These are phyloP conservation scores for Epistrophella euchroma DNA, from an alignment of 2,888 invertebrate genomes.

Conservation along the genomic window DNA sequence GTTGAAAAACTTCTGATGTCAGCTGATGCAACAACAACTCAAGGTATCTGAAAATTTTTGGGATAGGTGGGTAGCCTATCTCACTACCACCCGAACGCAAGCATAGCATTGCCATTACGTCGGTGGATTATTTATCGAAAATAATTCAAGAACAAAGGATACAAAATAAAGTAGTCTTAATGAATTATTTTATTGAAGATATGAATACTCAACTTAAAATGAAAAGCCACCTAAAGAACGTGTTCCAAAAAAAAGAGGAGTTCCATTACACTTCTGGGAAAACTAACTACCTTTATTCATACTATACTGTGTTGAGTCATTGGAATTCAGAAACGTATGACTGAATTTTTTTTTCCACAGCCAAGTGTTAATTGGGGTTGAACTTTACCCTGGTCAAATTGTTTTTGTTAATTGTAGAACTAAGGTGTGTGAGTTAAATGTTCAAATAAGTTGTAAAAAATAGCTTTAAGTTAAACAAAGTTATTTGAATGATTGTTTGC, in stretches of 20 bases:
- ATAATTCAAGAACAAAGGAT: too few species aligned
- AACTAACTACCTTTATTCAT: not conserved
- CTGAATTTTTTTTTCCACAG: not conserved
- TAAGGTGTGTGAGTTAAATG: not conserved
- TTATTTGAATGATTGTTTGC: constrained; percentile 9
- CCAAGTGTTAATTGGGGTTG: not conserved
- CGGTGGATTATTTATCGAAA: too few species aligned
- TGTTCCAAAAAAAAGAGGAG: constrained; percentile 3
- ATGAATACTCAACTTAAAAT: not conserved
- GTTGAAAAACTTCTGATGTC: too few species aligned
- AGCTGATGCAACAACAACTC: too few species aligned
- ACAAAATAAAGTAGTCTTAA: too few species aligned
- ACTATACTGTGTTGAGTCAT: constrained; percentile 2
- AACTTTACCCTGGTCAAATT: too few species aligned
- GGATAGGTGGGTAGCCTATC: too few species aligned
- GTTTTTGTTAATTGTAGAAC: not conserved
- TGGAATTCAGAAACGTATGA: not conserved
- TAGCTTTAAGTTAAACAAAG: constrained; percentile 6
- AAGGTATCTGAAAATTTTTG: too few species aligned
- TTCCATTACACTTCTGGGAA: not conserved
- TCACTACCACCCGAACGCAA: too few species aligned
- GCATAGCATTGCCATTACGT: too few species aligned
- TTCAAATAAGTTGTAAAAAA: not conserved
- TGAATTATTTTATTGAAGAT: too few species aligned
- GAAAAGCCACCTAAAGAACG: not conserved